Evolutionary conservation across 2,797 vertebrate species (phyloP).

Genomic region (Trachurus trachurus): DNA sequence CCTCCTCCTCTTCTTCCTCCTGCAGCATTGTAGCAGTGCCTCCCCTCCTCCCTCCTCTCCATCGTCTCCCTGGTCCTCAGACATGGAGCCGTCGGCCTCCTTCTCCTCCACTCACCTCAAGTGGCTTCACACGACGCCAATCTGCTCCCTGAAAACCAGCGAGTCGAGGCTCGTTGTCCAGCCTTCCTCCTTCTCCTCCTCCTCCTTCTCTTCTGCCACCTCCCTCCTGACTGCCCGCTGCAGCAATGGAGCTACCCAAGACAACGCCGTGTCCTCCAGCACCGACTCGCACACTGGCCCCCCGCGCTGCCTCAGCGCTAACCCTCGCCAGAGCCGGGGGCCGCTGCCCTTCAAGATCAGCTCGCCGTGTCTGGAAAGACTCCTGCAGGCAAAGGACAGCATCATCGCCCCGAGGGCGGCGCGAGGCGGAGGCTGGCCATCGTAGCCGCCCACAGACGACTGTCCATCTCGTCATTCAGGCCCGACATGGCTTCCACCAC

Average conservation of each 20-base stretch:
- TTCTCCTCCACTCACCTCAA: slow-evolving; percentile 47
- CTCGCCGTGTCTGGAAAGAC: slow-evolving; percentile 75
- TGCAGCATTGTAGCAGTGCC: slow-evolving; percentile 25
- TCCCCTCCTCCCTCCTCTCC: slow-evolving; percentile 14
- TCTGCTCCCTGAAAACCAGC: slow-evolving; percentile 40
- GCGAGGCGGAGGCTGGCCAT: slow-evolving; percentile 14
- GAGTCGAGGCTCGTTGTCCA: background rate
- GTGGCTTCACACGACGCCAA: slow-evolving; percentile 54
- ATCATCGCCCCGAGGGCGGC: slow-evolving; percentile 49
- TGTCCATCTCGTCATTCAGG: background rate
- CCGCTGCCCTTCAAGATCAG: slow-evolving; percentile 62
- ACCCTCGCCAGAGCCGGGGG: background rate
- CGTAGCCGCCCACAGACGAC: background rate
- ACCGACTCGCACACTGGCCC: slow-evolving; percentile 37
- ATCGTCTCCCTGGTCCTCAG: background rate
- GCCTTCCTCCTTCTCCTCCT: background rate
- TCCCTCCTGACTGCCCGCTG: background rate
- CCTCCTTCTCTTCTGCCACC: background rate
- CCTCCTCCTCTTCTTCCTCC: slow-evolving; percentile 1
- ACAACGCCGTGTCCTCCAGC: slow-evolving; percentile 77
- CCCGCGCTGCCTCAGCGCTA: rapidly evolving
- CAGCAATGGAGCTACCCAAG: slow-evolving; percentile 64
- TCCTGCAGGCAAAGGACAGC: slow-evolving; percentile 74
- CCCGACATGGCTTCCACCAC: slow-evolving; percentile 2
- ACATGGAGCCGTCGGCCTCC: background rate